Evolutionary conservation across 2,888 invertebrate species (phyloP).

Genomic region (Chloroclysta siterata): DNA sequence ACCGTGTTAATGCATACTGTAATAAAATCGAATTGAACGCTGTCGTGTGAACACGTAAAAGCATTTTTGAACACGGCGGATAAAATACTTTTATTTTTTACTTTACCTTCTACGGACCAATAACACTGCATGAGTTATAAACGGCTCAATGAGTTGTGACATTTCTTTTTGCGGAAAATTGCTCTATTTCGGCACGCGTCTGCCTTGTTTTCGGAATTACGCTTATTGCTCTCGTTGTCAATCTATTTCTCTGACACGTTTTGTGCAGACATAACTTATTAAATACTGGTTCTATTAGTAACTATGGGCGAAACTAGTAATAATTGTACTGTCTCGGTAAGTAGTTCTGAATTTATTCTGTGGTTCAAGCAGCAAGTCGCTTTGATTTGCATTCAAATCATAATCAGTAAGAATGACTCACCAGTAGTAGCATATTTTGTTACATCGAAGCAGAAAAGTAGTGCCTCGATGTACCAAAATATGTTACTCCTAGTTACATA

Average conservation of each 20-base stretch:
- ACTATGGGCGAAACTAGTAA: no score
- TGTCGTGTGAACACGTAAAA: conserved; percentile 35
- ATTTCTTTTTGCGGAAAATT: conserved; percentile 28
- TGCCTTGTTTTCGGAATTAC: conserved; percentile 17
- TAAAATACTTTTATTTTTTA: conserved; percentile 29
- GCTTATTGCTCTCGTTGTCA: conserved; percentile 21
- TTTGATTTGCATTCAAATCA: no score
- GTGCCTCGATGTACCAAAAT: no score
- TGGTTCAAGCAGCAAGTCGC: no score
- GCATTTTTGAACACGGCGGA: conserved; percentile 33
- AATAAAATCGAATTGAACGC: conserved; percentile 39
- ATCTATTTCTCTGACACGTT: conserved; percentile 12
- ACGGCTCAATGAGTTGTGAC: conserved; percentile 30
- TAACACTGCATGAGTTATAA: conserved; percentile 33
- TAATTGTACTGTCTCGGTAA: no score
- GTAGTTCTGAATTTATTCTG: no score
- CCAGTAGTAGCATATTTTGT: no score
- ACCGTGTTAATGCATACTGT: conserved; percentile 36
- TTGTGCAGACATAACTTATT: not conserved
- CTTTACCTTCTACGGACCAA: conserved; percentile 24
- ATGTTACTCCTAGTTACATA: no score
- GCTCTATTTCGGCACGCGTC: conserved; percentile 14
- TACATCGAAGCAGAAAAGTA: no score
- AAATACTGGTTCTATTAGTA: no score
- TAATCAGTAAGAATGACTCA: no score